These are phyloP conservation scores for Helleia helle DNA, from an alignment of 2,888 invertebrate genomes.

Conservation along the genomic window DNA sequence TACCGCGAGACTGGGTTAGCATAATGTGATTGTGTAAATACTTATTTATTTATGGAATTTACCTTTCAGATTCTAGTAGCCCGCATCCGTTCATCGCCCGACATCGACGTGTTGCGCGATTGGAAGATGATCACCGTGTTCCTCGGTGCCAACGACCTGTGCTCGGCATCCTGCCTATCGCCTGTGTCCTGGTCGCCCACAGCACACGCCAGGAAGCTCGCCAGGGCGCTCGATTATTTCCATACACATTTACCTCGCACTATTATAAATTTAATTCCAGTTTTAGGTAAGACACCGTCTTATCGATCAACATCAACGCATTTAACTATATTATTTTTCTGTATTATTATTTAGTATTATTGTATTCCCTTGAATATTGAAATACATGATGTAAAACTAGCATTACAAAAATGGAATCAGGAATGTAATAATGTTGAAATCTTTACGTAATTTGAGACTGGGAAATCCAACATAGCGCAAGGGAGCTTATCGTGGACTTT, in stretches of 20 bases:
- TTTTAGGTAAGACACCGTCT: slow-evolving; percentile 78
- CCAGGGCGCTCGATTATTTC: slow-evolving; percentile 78
- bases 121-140: slow-evolving; percentile 87
- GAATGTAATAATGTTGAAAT: no score
- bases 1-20: no score
- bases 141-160: slow-evolving; percentile 84
- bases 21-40: no score
- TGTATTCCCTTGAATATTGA: no score
- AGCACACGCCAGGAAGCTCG: slow-evolving; percentile 76
- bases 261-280: slow-evolving; percentile 80
- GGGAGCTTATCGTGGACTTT: no score
- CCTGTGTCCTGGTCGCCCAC: slow-evolving; percentile 75
- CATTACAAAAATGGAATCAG: no score
- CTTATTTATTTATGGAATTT: no score
- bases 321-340: no score
- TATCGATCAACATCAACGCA: not conserved
- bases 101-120: slow-evolving; percentile 74
- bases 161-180: slow-evolving; percentile 79
- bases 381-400: no score
- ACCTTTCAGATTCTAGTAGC: slow-evolving; percentile 75
- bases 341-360: no score
- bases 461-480: no score
- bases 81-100: slow-evolving; percentile 75
- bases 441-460: no score
- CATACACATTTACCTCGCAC: slow-evolving; percentile 78